phyloP scores from a whole-genome alignment of 1,140 invertebrate genomes.

The Caenorhabditis remanei region DNA sequence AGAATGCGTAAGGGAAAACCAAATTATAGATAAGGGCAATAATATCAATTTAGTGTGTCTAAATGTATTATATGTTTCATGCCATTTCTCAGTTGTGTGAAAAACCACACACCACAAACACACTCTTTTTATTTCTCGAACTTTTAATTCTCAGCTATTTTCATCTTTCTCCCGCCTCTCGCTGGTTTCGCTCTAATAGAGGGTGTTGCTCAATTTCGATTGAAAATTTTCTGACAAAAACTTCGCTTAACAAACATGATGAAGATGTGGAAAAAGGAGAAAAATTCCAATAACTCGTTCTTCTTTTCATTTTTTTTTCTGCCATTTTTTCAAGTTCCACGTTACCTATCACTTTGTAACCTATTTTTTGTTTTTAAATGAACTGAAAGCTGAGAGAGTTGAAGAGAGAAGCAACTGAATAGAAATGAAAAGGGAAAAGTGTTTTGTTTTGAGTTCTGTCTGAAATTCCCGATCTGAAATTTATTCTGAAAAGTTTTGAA shows the following conservation, averaged over 20 bases:
- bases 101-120: slow-evolving; percentile 47
- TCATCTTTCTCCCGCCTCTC: slow-evolving; percentile 53
- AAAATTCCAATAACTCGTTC: background rate
- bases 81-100: slow-evolving; percentile 28
- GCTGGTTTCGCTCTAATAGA: slow-evolving; percentile 50
- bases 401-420: slow-evolving; percentile 58
- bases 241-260: background rate
- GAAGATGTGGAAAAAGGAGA: too few relatives aligned
- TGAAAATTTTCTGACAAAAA: slow-evolving; percentile 15
- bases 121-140: background rate
- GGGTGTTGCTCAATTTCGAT: slow-evolving; percentile 40
- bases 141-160: background rate
- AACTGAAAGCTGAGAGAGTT: slow-evolving; percentile 56
- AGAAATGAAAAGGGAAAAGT: slow-evolving; percentile 52
- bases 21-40: slow-evolving; percentile 33
- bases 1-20: slow-evolving; percentile 40
- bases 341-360: background rate
- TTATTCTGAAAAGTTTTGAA: background rate
- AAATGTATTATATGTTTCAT: background rate
- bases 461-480: slow-evolving; percentile 51
- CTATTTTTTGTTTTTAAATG: background rate
- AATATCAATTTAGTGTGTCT: too few relatives aligned
- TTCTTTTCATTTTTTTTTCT: slow-evolving; percentile 15
- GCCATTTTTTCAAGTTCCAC: background rate
- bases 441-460: background rate